These are phyloP conservation scores for Arvicanthis niloticus DNA, from an alignment of 2,113 vertebrate genomes.

Conservation along the genomic window DNA sequence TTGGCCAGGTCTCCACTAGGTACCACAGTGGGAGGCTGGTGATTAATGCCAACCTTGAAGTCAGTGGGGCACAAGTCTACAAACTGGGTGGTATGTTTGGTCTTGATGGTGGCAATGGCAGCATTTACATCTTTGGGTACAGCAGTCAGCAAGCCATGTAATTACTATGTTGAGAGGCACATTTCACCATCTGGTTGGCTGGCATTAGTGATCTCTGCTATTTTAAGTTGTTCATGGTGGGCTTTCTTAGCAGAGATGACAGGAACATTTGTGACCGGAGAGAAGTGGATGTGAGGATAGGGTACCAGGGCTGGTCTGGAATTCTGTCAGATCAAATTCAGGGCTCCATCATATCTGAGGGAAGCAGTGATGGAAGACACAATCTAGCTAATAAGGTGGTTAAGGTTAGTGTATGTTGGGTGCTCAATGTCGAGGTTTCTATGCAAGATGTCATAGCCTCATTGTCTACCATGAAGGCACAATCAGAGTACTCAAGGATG, in stretches of 20 bases:
- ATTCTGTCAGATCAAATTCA: neutral
- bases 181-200: neutral
- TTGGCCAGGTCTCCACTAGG: neutral
- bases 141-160: neutral
- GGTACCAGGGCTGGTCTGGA: neutral
- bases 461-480: neutral
- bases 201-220: neutral
- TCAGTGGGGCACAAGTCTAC: neutral
- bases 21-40: neutral
- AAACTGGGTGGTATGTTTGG: neutral
- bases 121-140: neutral
- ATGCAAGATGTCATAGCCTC: neutral
- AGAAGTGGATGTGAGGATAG: neutral
- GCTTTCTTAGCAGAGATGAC: neutral
- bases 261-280: neutral
- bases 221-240: neutral
- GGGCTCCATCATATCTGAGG: neutral
- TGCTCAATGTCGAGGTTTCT: neutral
- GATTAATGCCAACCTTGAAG: neutral
- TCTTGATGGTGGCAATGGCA: neutral
- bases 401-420: neutral
- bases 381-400: neutral
- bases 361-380: neutral
- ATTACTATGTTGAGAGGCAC: neutral
- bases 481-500: neutral